phyloP scores from a whole-genome alignment of 2,888 invertebrate genomes.

The Eupeodes latifasciatus region DNA sequence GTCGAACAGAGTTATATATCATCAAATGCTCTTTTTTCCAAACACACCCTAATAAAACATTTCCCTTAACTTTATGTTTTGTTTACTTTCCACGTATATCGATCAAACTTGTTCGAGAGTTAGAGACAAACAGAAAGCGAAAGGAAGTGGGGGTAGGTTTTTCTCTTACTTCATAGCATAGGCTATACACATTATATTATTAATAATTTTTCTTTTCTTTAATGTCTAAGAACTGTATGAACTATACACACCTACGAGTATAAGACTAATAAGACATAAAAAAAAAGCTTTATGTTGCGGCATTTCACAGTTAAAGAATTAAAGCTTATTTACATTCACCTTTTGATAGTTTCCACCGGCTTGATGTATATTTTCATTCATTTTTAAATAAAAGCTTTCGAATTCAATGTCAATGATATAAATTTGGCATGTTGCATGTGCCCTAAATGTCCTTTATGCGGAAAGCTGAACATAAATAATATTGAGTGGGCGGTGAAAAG shows the following conservation, averaged over 20 bases:
- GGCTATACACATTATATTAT: too few species aligned
- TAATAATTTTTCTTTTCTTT: not conserved
- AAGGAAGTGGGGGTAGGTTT: constrained; percentile 3
- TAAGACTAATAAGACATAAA: not conserved
- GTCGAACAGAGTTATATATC: too few species aligned
- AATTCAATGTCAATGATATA: constrained; percentile 46
- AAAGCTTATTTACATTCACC: constrained; percentile 8
- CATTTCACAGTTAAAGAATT: not conserved
- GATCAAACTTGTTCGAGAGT: constrained; percentile 57
- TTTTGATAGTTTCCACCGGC: not conserved
- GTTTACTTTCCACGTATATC: constrained; percentile 53
- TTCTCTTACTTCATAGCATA: not conserved
- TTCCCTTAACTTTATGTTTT: constrained; percentile 33
- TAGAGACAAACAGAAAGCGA: constrained; percentile 20
- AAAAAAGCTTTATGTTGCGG: constrained; percentile 22
- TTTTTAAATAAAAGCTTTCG: not conserved
- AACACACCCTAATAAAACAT: constrained; percentile 1
- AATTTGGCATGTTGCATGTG: constrained; percentile 11
- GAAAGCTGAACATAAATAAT: not conserved
- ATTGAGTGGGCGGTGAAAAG: constrained; percentile 1
- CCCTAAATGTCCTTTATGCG: not conserved
- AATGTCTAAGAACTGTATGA: not conserved
- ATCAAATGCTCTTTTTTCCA: not conserved
- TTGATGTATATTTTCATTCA: constrained; percentile 9
- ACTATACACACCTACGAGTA: not conserved